Conservation (phyloP, 2,113 vertebrate species). For the Laterallus jamaicensis region DNA sequence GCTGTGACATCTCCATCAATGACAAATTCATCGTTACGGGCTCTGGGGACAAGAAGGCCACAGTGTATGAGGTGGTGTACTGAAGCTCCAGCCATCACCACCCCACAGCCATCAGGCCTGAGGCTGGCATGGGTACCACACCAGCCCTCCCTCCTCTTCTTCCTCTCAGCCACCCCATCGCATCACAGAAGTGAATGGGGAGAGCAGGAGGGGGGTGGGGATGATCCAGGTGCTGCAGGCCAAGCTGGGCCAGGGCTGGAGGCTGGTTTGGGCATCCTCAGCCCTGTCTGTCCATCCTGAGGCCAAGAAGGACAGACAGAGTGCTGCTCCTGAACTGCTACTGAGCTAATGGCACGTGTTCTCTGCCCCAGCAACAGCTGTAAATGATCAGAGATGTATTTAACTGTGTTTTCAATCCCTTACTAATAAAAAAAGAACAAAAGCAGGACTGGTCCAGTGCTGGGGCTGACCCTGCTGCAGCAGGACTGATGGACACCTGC, state of each 20-base stretch:
- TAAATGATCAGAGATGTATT: conserved; percentile 34
- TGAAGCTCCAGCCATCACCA: conserved; percentile 57
- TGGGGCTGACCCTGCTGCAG: background rate
- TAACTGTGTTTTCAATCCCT: conserved; percentile 13
- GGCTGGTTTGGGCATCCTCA: fast-evolving
- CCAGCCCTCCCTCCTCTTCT: background rate
- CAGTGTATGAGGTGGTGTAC: conserved; percentile 88
- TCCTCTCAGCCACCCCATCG: fast-evolving
- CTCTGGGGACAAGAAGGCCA: conserved; percentile 87
- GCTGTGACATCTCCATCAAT: conserved; percentile 86
- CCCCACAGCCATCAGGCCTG: fast-evolving
- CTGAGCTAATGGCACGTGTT: background rate
- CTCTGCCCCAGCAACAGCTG: conserved; percentile 14
- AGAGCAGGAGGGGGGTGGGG: too few species aligned
- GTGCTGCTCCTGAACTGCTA: background rate
- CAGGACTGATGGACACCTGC: fast-evolving
- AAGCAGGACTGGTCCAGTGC: background rate
- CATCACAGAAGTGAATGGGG: fast-evolving
- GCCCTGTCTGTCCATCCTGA: fast-evolving
- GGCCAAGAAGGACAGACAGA: fast-evolving
- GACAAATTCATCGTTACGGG: conserved; percentile 87
- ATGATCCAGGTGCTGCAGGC: too few species aligned
- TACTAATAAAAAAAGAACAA: background rate
- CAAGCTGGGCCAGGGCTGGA: too few species aligned
- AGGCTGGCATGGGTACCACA: too few species aligned